Evolutionary conservation across 2,113 vertebrate species (phyloP).

Genomic region (Proteles cristata): DNA sequence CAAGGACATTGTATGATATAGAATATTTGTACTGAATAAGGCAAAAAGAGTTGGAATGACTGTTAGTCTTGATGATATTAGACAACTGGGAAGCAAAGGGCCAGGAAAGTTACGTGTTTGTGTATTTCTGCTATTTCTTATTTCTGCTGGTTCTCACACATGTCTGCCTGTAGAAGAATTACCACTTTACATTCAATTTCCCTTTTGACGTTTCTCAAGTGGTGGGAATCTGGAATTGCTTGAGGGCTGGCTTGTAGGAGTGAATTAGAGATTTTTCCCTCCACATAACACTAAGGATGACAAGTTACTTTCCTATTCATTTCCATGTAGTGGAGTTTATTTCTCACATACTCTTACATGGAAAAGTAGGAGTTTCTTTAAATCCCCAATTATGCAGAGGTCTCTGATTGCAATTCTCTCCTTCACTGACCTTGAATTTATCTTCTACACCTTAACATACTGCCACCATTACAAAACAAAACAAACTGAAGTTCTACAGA

Average conservation of each 20-base stretch:
- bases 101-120: neutral
- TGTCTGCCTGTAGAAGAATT: neutral
- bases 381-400: neutral
- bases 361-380: neutral
- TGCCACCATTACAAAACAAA: neutral
- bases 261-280: neutral
- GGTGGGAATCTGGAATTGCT: neutral
- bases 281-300: neutral
- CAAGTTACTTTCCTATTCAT: neutral
- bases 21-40: neutral
- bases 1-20: neutral
- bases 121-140: neutral
- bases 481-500: neutral
- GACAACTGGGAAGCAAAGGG: neutral
- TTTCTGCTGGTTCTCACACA: neutral
- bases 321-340: neutral
- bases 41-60: neutral
- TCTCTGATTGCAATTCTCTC: neutral
- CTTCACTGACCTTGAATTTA: neutral
- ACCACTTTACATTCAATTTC: neutral
- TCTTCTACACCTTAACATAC: neutral
- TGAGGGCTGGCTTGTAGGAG: neutral
- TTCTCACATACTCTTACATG: neutral
- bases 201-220: neutral
- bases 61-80: neutral